Percentiles rank a stretch among this genome's conserved stretches.
Conservation (phyloP, 1,140 invertebrate species). For the Listronotus oregonensis region DNA sequence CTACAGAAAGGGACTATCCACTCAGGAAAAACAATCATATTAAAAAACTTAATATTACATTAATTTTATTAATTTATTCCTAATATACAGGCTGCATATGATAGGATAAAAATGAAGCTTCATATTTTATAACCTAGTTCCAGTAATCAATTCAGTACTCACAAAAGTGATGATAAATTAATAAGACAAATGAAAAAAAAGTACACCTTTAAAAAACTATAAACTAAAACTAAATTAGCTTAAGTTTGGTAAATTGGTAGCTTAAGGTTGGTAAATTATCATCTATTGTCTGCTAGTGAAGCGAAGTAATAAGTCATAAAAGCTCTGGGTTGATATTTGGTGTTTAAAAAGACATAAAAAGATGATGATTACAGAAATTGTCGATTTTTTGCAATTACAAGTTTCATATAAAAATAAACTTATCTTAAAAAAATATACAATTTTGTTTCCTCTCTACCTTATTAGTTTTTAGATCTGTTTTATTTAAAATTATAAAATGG, state of each 20-base stretch:
- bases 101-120: constrained; percentile 10
- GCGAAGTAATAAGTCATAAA: constrained; percentile 8
- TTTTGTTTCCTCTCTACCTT: too few relatives aligned
- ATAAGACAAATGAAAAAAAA: too few relatives aligned
- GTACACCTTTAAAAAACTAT: too few relatives aligned
- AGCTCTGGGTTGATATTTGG: not conserved
- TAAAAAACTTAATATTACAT: not conserved
- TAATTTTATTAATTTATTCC: constrained; percentile 5
- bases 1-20: too few relatives aligned
- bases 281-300: not conserved
- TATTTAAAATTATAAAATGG: too few relatives aligned
- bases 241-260: too few relatives aligned
- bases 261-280: not conserved
- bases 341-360: not conserved
- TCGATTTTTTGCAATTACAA: not conserved
- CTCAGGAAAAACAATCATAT: not conserved
- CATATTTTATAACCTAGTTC: not conserved
- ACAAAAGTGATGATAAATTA: constrained; percentile 1
- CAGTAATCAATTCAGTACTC: not conserved
- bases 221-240: too few relatives aligned
- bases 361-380: too few relatives aligned
- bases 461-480: too few relatives aligned
- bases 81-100: constrained; percentile 3
- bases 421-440: too few relatives aligned
- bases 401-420: too few relatives aligned